Evolutionary conservation across 2,113 vertebrate genomes (phyloP), one percentile per base, ranked within the genome.

Genomic region (Cichladusa arquata): DNA sequence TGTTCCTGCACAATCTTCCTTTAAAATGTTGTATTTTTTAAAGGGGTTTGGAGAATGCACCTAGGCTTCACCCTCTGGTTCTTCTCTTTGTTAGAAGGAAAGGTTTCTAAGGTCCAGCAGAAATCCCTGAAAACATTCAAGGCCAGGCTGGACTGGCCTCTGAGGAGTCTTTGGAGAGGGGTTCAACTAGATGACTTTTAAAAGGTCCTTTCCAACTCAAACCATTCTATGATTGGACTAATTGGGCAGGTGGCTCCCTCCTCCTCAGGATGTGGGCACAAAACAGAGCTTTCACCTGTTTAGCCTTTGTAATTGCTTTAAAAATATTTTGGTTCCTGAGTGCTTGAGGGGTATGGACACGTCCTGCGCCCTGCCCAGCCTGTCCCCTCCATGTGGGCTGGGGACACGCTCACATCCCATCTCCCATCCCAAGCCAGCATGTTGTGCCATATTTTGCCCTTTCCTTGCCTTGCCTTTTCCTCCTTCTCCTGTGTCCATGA

Each of bases 291-390:
- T 77, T 60, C 48, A 72, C 12, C 14, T 19, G 5, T 31, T 84
- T 31, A 87, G 45, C 22, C 10, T 71, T 57, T 25, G 28, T 36
- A 31, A 71, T 62, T 72, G 36, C 58, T 60, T 79, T 40, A 14
- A 45, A 15, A 72, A 50, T 36, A 28, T 91, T 94, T 87, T 74
- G 31, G 17, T 36, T 60, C 12, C 1, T 28, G 10, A 38, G 23
- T 9, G 26, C 44, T 12, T 15, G 54, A 72, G 36, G n/a, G 19
- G 20, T 18, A 4, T 54, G 0, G 5, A 19, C 44, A 45, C 0
- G 25, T 70, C 82, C 64, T 65, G 44, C 26, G 11, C 54, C 87
- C 67, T 50, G 29, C 65, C 57, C 90, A 91, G 74, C 60, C 56
- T 1, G 1, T 80, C 48, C 79, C 54, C 80, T 86, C 89, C 15